A percentile compares a stretch with the other conserved stretches of the same genome.
These are phyloP conservation scores for Tipula vernalis DNA, from an alignment of 2,888 invertebrate species.

Conservation along the genomic window DNA sequence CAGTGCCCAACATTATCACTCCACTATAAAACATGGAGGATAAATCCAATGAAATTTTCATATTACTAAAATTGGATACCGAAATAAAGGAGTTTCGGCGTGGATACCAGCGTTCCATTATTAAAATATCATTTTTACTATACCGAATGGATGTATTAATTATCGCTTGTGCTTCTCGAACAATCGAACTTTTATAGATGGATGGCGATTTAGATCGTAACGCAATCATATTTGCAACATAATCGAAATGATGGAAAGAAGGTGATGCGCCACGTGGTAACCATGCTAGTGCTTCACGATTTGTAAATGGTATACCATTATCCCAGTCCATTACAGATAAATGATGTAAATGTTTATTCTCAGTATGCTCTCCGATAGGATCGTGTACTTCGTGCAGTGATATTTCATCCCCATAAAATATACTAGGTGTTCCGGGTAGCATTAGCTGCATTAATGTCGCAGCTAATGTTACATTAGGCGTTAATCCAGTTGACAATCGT, in stretches of 20 bases:
- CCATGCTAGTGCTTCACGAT: conserved; percentile 47
- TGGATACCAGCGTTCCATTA: conserved; percentile 67
- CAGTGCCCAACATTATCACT: conserved; percentile 23
- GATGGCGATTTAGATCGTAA: conserved; percentile 52
- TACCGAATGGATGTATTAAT: conserved; percentile 57
- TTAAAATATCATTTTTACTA: conserved; percentile 49
- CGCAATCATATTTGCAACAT: conserved; percentile 45
- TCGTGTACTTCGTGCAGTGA: conserved; percentile 49
- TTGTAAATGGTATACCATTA: conserved; percentile 36
- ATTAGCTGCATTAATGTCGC: conserved; percentile 62
- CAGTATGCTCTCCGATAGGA: conserved; percentile 43
- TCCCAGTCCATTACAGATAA: conserved; percentile 58
- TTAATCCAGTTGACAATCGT: conserved; percentile 44
- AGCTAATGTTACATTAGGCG: conserved; percentile 52
- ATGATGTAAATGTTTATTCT: conserved; percentile 51
- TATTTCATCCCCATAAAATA: conserved; percentile 89
- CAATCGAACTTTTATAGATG: conserved; percentile 57
- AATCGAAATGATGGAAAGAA: conserved; percentile 39
- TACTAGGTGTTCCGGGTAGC: conserved; percentile 72
- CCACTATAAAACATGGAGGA: conserved; percentile 68
- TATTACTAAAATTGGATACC: conserved; percentile 56
- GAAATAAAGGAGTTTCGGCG: conserved; percentile 64
- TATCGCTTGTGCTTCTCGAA: conserved; percentile 47
- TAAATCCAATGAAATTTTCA: conserved; percentile 51
- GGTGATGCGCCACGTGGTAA: conserved; percentile 43